These are phyloP conservation scores for Helicoverpa zea DNA, from an alignment of 1,140 invertebrate genomes.

Conservation along the genomic window DNA sequence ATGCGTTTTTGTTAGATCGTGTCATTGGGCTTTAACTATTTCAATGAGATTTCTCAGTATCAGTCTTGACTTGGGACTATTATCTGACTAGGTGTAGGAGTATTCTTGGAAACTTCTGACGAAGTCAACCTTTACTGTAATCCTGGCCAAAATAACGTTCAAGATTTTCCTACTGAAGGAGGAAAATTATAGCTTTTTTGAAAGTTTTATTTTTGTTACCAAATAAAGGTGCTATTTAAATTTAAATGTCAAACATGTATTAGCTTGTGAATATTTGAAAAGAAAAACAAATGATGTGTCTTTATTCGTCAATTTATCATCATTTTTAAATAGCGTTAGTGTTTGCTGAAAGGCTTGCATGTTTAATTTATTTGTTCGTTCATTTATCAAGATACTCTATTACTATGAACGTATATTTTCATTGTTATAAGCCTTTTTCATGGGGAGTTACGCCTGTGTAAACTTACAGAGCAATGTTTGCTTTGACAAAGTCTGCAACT, in stretches of 20 bases:
- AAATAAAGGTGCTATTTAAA: not conserved
- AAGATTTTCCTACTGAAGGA: not conserved
- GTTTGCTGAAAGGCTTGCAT: not conserved
- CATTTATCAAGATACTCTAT: not conserved
- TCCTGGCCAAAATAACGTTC: not conserved
- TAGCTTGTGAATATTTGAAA: not conserved
- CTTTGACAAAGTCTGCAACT: not conserved
- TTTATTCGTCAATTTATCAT: conserved; percentile 15
- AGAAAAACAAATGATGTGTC: not conserved
- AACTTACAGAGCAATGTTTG: conserved; percentile 5
- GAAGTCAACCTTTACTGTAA: not conserved
- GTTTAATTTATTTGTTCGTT: not conserved
- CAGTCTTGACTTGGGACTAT: no score
- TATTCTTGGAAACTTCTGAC: not conserved
- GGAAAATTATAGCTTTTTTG: not conserved
- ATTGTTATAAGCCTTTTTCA: not conserved
- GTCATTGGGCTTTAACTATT: no score
- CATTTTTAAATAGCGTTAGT: not conserved
- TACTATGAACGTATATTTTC: not conserved
- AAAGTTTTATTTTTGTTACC: not conserved
- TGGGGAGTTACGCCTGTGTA: not conserved
- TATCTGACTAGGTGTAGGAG: no score
- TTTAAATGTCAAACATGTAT: not conserved
- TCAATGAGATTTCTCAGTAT: no score
- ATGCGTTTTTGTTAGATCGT: no score